A percentile compares a stretch with the other conserved stretches of the same genome.
Conservation (phyloP, 2,797 vertebrate species). For the Eleutherodactylus coqui region DNA sequence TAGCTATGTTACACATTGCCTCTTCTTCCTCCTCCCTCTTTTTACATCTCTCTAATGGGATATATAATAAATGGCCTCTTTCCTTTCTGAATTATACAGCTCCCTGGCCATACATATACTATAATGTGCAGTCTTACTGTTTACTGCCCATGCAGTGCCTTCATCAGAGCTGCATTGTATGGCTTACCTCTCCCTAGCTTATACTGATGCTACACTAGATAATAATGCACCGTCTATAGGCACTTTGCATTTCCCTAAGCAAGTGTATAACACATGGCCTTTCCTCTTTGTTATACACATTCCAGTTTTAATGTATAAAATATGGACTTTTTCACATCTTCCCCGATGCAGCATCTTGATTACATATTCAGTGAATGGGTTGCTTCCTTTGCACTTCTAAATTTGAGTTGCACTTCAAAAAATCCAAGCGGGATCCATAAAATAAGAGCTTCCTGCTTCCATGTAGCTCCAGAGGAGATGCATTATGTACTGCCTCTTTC, state of each 20-base stretch:
- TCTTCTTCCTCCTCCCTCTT: slow-evolving; percentile 25
- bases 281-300: slow-evolving; percentile 25
- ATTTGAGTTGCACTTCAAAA: slow-evolving; percentile 14
- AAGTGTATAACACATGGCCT: slow-evolving; percentile 48
- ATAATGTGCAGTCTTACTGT: slow-evolving; percentile 50
- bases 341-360: slow-evolving; percentile 16
- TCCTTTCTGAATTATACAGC: slow-evolving; percentile 53
- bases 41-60: slow-evolving; percentile 51
- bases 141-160: slow-evolving; percentile 48
- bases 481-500: slow-evolving; percentile 41
- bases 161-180: neutral
- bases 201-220: neutral
- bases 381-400: slow-evolving; percentile 8
- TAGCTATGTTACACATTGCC: slow-evolving; percentile 21
- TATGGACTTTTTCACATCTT: slow-evolving; percentile 15
- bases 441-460: slow-evolving; percentile 17
- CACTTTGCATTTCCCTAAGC: slow-evolving; percentile 39
- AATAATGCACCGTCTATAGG: slow-evolving; percentile 33
- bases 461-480: slow-evolving; percentile 23
- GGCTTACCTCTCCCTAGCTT: neutral
- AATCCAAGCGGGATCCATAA: slow-evolving; percentile 39
- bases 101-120: slow-evolving; percentile 60
- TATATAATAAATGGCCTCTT: slow-evolving; percentile 61
- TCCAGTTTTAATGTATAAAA: slow-evolving; percentile 42
- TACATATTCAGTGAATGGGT: slow-evolving; percentile 38